phyloP scores from a whole-genome alignment of 2,113 vertebrate genomes.

The Tympanuchus pallidicinctus region DNA sequence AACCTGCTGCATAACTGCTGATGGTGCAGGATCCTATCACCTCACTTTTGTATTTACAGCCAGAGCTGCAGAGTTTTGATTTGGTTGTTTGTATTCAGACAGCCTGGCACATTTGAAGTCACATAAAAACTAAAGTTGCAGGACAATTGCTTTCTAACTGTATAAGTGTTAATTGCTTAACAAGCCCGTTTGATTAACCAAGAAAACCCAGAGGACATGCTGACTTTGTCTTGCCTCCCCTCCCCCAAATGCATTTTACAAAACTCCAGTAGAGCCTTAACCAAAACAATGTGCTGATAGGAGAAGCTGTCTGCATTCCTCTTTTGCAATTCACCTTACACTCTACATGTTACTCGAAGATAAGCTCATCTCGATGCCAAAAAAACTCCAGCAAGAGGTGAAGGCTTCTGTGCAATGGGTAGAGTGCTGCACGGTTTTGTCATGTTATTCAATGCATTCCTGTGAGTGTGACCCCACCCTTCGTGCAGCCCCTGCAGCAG shows the following conservation, averaged over 20 bases:
- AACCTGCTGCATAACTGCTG: neutral
- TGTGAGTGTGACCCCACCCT: constrained; percentile 5
- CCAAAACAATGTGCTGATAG: constrained; percentile 62
- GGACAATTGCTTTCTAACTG: neutral
- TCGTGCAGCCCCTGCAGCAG: neutral
- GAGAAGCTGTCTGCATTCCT: constrained; percentile 69
- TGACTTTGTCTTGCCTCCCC: neutral
- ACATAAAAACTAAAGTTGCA: neutral
- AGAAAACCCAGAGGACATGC: neutral
- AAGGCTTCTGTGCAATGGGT: constrained; percentile 40
- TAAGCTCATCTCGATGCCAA: constrained; percentile 57
- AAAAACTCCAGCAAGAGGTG: constrained; percentile 60
- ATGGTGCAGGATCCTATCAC: neutral
- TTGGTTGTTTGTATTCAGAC: neutral
- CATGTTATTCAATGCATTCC: constrained; percentile 29
- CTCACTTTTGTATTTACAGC: neutral
- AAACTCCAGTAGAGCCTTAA: constrained; percentile 14
- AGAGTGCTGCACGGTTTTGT: neutral
- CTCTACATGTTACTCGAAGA: constrained; percentile 44
- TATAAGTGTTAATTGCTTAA: constrained; percentile 8
- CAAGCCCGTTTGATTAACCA: neutral
- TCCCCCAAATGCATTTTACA: constrained; percentile 3
- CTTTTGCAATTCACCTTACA: constrained; percentile 52
- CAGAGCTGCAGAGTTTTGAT: neutral
- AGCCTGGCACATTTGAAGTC: neutral